Evolutionary conservation across 1,140 invertebrate genomes (phyloP).

Genomic region (Drosophila setifemur): DNA sequence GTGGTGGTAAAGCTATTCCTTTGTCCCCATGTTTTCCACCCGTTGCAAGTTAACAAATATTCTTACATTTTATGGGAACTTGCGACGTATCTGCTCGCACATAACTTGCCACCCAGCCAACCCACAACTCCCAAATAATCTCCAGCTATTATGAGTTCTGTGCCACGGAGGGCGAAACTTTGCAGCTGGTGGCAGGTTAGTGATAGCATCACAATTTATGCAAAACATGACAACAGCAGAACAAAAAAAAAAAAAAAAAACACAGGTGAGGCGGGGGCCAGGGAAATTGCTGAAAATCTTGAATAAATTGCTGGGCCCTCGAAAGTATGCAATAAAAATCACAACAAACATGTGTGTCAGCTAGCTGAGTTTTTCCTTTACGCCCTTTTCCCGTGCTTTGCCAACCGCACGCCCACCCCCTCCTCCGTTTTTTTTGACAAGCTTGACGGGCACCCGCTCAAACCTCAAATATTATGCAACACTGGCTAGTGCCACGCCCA

Average conservation of each 20-base stretch:
- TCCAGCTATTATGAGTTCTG: constrained; percentile 34
- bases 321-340: constrained; percentile 75
- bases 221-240: constrained; percentile 56
- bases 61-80: constrained; percentile 18
- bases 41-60: constrained; percentile 42
- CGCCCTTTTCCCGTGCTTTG: too few relatives aligned
- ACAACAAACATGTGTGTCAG: constrained; percentile 61
- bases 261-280: neutral
- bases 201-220: constrained; percentile 60
- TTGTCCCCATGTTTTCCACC: neutral
- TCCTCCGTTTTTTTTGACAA: constrained; percentile 15
- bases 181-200: constrained; percentile 29
- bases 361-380: neutral
- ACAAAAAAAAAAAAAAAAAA: neutral
- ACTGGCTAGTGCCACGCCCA: constrained; percentile 3
- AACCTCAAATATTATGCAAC: constrained; percentile 56
- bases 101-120: neutral
- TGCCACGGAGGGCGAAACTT: constrained; percentile 18
- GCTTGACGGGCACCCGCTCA: constrained; percentile 1
- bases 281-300: constrained; percentile 56
- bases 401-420: too few relatives aligned
- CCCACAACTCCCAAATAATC: constrained; percentile 28
- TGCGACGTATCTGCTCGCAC: neutral
- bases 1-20: neutral
- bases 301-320: constrained; percentile 64